Conservation (phyloP, 2,888 invertebrate species). For the Drosophila eohydei region DNA sequence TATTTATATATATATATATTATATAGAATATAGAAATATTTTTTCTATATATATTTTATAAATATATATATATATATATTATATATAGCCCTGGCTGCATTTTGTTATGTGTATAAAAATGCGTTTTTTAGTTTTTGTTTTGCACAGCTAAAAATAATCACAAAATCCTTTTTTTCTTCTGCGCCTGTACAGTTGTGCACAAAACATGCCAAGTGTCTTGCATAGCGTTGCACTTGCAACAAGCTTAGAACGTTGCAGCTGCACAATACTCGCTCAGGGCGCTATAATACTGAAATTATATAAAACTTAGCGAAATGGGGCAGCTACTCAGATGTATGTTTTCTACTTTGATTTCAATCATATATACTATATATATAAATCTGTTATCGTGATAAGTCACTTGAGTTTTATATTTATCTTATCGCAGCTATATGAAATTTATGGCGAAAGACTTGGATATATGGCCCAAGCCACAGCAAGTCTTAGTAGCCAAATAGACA, state of each 20-base stretch:
- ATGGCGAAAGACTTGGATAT: too few relatives aligned
- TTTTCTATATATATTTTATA: constrained; percentile 18
- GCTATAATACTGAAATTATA: background rate
- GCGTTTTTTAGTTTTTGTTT: constrained; percentile 73
- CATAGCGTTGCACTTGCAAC: constrained; percentile 25
- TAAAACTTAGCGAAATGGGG: background rate
- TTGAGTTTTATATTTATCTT: too few relatives aligned
- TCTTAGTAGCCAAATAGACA: background rate
- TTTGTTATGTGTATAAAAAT: constrained; percentile 8
- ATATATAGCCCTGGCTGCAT: background rate
- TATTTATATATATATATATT: constrained; percentile 23
- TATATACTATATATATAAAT: too few relatives aligned
- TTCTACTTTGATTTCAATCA: too few relatives aligned
- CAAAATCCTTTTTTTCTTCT: constrained; percentile 29
- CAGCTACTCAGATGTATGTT: too few relatives aligned
- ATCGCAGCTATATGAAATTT: too few relatives aligned
- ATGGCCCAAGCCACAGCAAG: background rate
- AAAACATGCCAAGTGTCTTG: constrained; percentile 50
- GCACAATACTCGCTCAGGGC: background rate
- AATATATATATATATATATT: constrained; percentile 20
- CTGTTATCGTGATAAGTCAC: too few relatives aligned
- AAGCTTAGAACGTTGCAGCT: constrained; percentile 10
- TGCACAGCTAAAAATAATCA: constrained; percentile 73
- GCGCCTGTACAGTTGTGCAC: constrained; percentile 65
- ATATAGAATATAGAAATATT: constrained; percentile 54